Base-by-base conservation (phyloP, 1,140 invertebrate genomes). In the Armadillidium nasatum region DNA sequence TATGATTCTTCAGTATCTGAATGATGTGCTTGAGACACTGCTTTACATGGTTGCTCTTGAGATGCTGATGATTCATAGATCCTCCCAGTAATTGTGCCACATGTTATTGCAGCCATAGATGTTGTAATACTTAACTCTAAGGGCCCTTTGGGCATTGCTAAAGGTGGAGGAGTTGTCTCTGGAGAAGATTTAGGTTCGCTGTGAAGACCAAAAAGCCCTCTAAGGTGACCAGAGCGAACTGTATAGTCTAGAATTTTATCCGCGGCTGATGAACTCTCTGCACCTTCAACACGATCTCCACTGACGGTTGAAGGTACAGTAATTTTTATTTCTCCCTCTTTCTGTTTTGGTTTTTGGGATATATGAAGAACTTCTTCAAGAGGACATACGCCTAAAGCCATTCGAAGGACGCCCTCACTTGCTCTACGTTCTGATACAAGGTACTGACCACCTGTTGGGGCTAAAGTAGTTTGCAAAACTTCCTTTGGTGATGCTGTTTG, bases 351-450 rank as follows among this genome's bases (percentile, higher is more conserved):
- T 19, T 60, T 60, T 19, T 60, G 50, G 2, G 50, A 60, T 13
- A 60, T 60, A 13, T 60, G 50, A 60, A 60, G 50, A 19, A 60
- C 50, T 60, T 60, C 50, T 19, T 60, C 50, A 15, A 60, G 50
- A 19, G 50, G 50, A 60, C 50, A 60, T 19, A 60, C 50, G 3
- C 50, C 50, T 13, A 60, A 19, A 60, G 50, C 50, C 50, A 60
- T 60, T 19, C 50, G 11, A 19, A 60, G 50, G 7, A 60, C 50
- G 7, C 50, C 50, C 50, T 60, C 50, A 60, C 50, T 60, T 19
- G 50, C 50, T 19, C 50, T 60, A 13, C 50, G 11, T 19, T 60
- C 50, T 19, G 50, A 60, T 19, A 60, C 50, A 19, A 60, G 50
- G 7, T 60, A 60, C 7, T 13, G 50, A 19, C 50, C 50, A 15